These are phyloP conservation scores for Grammomys dolichurus DNA, from an alignment of 2,113 vertebrate genomes.

Conservation along the genomic window DNA sequence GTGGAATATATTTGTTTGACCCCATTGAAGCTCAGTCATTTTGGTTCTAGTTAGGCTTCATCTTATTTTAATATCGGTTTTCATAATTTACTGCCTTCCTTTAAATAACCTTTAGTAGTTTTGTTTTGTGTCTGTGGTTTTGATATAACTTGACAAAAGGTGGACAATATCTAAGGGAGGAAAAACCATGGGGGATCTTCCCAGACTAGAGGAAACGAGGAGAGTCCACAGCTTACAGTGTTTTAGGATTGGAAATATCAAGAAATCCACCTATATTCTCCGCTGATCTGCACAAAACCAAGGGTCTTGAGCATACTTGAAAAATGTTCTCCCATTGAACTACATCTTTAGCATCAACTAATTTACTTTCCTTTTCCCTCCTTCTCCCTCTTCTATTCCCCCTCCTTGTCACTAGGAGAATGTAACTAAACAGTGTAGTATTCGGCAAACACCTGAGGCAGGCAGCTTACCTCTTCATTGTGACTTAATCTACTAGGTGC, in stretches of 20 bases:
- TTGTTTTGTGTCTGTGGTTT: background rate
- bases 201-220: background rate
- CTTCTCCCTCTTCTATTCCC: background rate
- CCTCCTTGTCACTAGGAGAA: background rate
- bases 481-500: background rate
- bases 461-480: background rate
- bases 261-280: constrained; percentile 11
- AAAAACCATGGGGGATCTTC: background rate
- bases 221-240: background rate
- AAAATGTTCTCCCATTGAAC: background rate
- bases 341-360: background rate
- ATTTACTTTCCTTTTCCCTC: background rate
- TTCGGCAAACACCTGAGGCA: background rate
- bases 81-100: background rate
- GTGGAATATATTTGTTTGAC: background rate
- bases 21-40: background rate
- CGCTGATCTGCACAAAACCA: background rate
- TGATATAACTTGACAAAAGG: background rate
- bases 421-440: background rate
- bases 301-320: background rate
- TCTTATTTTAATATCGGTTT: background rate
- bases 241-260: background rate
- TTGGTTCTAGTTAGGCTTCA: background rate
- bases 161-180: background rate
- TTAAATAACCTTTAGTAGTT: background rate